Evolutionary conservation across 2,888 invertebrate species (phyloP).

Genomic region (Rhamphomyia laevipes): DNA sequence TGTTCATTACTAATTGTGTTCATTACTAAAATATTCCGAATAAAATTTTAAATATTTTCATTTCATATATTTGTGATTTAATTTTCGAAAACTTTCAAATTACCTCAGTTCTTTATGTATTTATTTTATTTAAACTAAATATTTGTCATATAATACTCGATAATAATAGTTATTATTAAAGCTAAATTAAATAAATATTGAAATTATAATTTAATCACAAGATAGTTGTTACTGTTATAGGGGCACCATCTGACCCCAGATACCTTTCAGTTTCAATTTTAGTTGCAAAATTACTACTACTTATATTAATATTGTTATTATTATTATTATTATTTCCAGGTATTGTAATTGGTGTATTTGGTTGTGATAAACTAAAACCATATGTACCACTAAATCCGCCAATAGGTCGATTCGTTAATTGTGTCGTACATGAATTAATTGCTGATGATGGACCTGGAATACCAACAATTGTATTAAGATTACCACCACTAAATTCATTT

Average conservation of each 20-base stretch:
- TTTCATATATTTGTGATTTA: too few species aligned
- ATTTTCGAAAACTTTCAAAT: too few species aligned
- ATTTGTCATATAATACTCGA: too few species aligned
- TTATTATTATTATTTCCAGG: background rate
- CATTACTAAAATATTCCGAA: too few species aligned
- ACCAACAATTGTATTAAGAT: background rate
- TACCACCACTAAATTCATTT: background rate
- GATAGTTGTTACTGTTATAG: constrained; percentile 34
- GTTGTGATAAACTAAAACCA: background rate
- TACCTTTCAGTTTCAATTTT: constrained; percentile 31
- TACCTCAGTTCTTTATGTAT: too few species aligned
- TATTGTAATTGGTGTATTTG: background rate
- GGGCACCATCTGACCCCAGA: constrained; percentile 30
- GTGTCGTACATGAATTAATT: background rate
- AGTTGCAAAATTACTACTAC: constrained; percentile 22
- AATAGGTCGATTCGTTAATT: too few species aligned
- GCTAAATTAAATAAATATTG: background rate
- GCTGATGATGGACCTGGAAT: constrained; percentile 1
- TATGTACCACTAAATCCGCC: background rate
- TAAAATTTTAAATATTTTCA: too few species aligned
- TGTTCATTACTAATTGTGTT: too few species aligned
- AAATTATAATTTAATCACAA: constrained; percentile 26
- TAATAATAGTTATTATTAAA: background rate
- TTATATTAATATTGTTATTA: background rate
- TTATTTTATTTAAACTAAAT: too few species aligned